Evolutionary conservation across 1,140 invertebrate species (phyloP).

Genomic region (Pygmarrhopalites habei): DNA sequence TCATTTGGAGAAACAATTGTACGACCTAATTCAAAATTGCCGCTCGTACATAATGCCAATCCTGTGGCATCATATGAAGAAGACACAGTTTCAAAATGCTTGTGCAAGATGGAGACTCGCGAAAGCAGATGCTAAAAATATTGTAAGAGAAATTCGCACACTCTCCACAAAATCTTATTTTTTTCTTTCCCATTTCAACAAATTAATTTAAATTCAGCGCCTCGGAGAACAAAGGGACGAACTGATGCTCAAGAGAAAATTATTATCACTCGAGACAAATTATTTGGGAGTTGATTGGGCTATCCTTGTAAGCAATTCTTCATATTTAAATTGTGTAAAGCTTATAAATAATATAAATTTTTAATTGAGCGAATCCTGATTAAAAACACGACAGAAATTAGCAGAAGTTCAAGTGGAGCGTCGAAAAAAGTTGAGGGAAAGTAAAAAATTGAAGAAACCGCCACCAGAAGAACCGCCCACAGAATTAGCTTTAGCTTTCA

Average conservation of each 20-base stretch:
- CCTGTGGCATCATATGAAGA: slow-evolving; percentile 25
- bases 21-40: slow-evolving; percentile 14
- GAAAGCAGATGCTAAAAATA: slow-evolving; percentile 17
- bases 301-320: slow-evolving; percentile 18
- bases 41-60: slow-evolving; percentile 30
- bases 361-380: no score
- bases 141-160: no score
- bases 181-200: no score
- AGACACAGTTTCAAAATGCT: slow-evolving; percentile 12
- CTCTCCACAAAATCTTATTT: no score
- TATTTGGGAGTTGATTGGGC: slow-evolving; percentile 24
- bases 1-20: slow-evolving; percentile 29
- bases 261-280: slow-evolving; percentile 17
- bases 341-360: no score
- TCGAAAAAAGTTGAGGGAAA: neutral
- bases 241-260: slow-evolving; percentile 14
- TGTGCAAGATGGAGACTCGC: slow-evolving; percentile 26
- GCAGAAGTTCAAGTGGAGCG: neutral
- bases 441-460: neutral
- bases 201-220: no score
- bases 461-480: neutral
- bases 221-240: slow-evolving; percentile 14
- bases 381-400: no score
- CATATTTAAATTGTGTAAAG: no score
- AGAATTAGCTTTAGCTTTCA: slow-evolving; percentile 15